A percentile compares a stretch with the other conserved stretches of the same genome.
Conservation (phyloP, 2,113 vertebrate species). For the Xyliphius kryptos region DNA sequence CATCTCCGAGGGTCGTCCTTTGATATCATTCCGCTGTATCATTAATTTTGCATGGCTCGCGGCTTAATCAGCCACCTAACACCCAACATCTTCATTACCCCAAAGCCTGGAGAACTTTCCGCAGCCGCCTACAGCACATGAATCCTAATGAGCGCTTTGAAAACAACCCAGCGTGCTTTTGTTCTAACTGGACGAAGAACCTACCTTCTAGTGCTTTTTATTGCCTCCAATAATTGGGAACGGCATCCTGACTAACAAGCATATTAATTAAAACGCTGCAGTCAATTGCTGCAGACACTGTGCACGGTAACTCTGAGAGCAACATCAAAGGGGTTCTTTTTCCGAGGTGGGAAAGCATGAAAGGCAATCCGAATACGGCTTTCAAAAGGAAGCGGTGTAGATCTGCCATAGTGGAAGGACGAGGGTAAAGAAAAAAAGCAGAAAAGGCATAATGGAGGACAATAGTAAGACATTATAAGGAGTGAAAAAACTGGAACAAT, state of each 20-base stretch:
- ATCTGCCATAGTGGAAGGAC: background rate
- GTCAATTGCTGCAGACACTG: slow-evolving; percentile 49
- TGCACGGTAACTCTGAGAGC: slow-evolving; percentile 22
- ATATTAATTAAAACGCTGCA: slow-evolving; percentile 59
- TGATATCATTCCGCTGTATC: slow-evolving; percentile 56
- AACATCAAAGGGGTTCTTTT: slow-evolving; percentile 60
- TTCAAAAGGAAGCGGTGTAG: slow-evolving; percentile 31
- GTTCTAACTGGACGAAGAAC: background rate
- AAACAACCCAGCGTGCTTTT: slow-evolving; percentile 4
- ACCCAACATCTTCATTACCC: slow-evolving; percentile 36
- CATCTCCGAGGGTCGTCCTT: slow-evolving; percentile 52
- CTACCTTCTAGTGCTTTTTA: slow-evolving; percentile 43
- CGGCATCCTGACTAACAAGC: slow-evolving; percentile 47
- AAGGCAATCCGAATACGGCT: slow-evolving; percentile 57
- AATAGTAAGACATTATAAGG: background rate
- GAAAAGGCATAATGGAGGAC: background rate
- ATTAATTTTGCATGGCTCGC: slow-evolving; percentile 62
- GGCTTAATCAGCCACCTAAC: slow-evolving; percentile 54
- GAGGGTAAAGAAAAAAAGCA: no score
- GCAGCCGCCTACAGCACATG: slow-evolving; percentile 41
- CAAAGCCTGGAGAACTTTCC: slow-evolving; percentile 30
- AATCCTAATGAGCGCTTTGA: slow-evolving; percentile 29
- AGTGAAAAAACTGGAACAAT: background rate
- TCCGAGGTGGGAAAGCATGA: slow-evolving; percentile 48
- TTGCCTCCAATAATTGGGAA: slow-evolving; percentile 39